Evolutionary conservation across 1,140 invertebrate species (phyloP).

Genomic region (Reticulitermes speratus): DNA sequence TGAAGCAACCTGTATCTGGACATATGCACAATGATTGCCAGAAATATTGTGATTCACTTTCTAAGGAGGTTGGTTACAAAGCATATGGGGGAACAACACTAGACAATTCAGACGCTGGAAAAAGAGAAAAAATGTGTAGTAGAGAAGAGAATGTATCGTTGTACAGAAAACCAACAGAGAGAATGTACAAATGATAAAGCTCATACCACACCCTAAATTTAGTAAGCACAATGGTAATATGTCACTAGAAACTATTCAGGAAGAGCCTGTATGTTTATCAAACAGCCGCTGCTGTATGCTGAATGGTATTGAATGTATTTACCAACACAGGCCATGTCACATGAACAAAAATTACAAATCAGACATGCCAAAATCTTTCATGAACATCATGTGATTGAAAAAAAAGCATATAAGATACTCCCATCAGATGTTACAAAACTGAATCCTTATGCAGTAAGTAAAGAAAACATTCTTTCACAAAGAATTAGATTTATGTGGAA

Average conservation of each 20-base stretch:
- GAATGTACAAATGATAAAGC: background rate
- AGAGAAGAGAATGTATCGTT: background rate
- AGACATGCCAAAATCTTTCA: background rate
- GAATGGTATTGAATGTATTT: background rate
- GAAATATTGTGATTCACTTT: background rate
- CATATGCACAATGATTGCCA: background rate
- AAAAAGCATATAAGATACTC: background rate
- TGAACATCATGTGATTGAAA: background rate
- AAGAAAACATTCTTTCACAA: background rate
- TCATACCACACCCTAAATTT: background rate
- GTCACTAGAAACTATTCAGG: background rate
- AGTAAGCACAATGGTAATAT: background rate
- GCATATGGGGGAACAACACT: background rate
- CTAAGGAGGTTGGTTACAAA: background rate
- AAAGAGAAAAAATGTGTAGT: background rate
- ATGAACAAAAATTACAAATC: background rate
- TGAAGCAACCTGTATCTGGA: background rate
- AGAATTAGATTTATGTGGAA: slow-evolving; percentile 15
- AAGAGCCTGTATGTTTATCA: background rate
- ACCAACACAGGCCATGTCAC: background rate
- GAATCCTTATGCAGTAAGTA: background rate
- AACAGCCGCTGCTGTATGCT: background rate
- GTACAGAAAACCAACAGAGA: background rate
- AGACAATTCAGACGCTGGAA: background rate
- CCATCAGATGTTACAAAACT: background rate